Evolutionary conservation across 2,888 invertebrate genomes (phyloP).

Genomic region (Rotaria socialis): DNA sequence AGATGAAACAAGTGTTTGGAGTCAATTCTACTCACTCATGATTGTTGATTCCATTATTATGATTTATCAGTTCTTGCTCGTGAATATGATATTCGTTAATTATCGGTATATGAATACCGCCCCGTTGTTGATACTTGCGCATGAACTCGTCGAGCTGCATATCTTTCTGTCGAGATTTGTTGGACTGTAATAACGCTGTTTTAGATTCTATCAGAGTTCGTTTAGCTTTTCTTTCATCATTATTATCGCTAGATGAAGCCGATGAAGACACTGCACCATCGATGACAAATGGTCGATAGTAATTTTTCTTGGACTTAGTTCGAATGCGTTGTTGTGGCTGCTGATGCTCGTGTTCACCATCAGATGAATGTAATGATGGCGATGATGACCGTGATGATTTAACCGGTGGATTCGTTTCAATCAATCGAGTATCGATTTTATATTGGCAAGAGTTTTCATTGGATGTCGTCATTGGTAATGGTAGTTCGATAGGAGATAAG

Average conservation of each 20-base stretch:
- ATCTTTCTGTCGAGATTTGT: neutral
- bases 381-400: neutral
- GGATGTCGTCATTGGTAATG: neutral
- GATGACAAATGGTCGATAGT: too few relatives aligned
- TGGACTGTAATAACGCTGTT: neutral
- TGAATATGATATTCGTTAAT: neutral
- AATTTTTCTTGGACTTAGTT: neutral
- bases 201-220: neutral
- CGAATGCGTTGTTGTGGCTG: neutral
- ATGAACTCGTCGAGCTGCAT: slow-evolving; percentile 30
- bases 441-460: neutral
- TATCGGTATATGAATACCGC: neutral
- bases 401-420: neutral
- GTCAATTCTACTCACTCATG: neutral
- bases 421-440: neutral
- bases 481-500: neutral
- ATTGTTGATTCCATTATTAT: neutral
- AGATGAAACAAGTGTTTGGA: too few relatives aligned
- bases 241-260: neutral
- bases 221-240: neutral
- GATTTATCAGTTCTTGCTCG: neutral
- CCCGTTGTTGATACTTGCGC: slow-evolving; percentile 8
- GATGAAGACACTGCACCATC: neutral
- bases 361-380: neutral
- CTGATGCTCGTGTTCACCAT: neutral